Percentiles rank a stretch among this genome's conserved stretches.
These are phyloP conservation scores for Trilocha varians DNA, from an alignment of 2,888 invertebrate species.

Conservation along the genomic window DNA sequence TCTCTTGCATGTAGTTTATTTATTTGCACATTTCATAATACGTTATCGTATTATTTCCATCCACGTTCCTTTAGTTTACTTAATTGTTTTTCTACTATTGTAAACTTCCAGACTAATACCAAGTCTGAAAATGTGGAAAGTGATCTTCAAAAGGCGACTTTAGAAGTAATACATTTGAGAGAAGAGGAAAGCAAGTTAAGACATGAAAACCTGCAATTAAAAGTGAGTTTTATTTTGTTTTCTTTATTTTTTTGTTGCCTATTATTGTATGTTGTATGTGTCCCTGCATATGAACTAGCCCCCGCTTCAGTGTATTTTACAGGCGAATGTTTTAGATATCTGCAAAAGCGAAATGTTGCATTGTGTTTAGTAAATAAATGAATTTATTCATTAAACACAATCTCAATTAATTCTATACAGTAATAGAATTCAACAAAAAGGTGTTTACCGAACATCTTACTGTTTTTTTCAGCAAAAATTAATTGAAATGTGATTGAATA, in stretches of 20 bases:
- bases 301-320: neutral
- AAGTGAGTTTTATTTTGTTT: constrained; percentile 69
- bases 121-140: constrained; percentile 57
- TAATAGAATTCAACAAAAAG: neutral
- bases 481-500: too few species aligned
- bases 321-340: neutral
- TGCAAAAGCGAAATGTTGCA: constrained; percentile 1
- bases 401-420: too few species aligned
- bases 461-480: too few species aligned
- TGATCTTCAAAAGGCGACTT: constrained; percentile 77
- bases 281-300: neutral
- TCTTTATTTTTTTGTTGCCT: neutral
- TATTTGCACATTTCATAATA: neutral
- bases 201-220: constrained; percentile 89
- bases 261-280: neutral
- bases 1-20: neutral
- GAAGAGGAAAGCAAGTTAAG: constrained; percentile 85
- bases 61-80: neutral
- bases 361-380: too few species aligned
- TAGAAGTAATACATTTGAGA: constrained; percentile 83
- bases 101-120: constrained; percentile 35
- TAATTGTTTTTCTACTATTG: constrained; percentile 7
- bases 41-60: neutral
- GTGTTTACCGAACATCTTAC: neutral
- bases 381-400: too few species aligned